Evolutionary conservation across 2,888 invertebrate species (phyloP), one percentile per base, ranked within the genome.

Genomic region (Spisula solida): DNA sequence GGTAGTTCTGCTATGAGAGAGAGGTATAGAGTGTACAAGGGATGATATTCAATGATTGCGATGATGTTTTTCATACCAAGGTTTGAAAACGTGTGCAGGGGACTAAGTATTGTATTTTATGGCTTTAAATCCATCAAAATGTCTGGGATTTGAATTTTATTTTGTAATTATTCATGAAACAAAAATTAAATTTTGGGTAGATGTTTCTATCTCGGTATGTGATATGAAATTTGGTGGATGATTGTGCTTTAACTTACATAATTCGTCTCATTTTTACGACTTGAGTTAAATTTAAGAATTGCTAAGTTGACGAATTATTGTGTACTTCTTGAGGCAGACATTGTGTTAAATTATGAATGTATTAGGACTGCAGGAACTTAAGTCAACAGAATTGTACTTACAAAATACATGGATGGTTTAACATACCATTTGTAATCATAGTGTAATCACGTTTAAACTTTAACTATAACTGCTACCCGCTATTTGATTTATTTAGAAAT

Each of bases 1-100:
- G 60, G 8, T 66, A n/a, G 60, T 66, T 51, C 60, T n/a, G 60
- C 60, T 66, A 66, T 66, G n/a, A 66, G 25, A 66, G 60, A 66
- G 60, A 66, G n/a, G 12, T 25, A 10, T 0, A 41, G 41, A 41
- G 51, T 8, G 16, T 51, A 51, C 14, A 51, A 51, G 6, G 6
- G 60, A 66, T 25, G 25, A 66, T n/a, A 20, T 18, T 60, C 18
- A 8, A 55, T 18, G 55, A 20, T 55, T 20, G 0, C 20, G 56
- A 8, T 25, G 60, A 66, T n/a, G 60, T 25, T 66, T 66, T n/a
- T 66, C 25, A 25, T 66, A 25, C 25, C 60, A 25, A 66, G 8
- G 5, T 66, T 66, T 66, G 60, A n/a, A 66, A 66, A n/a, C 18
- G 60, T 66, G 60, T 10, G 25, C 10, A 66, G 25, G 60, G 20